These are phyloP conservation scores for Salticus scenicus DNA, from an alignment of 2,888 invertebrate species.

Conservation along the genomic window DNA sequence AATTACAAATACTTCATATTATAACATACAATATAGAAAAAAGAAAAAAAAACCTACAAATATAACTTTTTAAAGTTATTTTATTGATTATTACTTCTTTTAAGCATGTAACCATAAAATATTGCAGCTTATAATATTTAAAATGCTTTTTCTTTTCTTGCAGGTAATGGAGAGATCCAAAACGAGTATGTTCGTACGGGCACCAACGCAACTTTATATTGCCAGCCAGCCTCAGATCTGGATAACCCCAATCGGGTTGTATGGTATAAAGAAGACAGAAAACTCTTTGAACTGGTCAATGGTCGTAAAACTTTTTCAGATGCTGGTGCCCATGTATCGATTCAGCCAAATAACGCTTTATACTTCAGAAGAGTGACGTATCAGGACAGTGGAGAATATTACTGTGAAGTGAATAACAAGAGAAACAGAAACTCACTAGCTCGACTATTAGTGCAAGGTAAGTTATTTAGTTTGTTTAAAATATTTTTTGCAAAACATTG, in stretches of 20 bases:
- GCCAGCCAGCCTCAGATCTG: conserved; percentile 64
- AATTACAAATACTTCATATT: too few relatives aligned
- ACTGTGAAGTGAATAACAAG: conserved; percentile 70
- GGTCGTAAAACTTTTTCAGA: conserved; percentile 60
- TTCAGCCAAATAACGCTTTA: conserved; percentile 68
- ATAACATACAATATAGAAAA: too few relatives aligned
- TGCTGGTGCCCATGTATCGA: conserved; percentile 64
- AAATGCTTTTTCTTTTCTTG: not conserved
- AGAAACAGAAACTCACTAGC: conserved; percentile 57
- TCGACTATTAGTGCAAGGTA: conserved; percentile 71
- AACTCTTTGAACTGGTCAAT: conserved; percentile 66
- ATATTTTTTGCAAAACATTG: too few relatives aligned
- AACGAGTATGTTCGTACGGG: conserved; percentile 68
- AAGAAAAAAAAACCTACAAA: too few relatives aligned
- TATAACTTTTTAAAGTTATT: too few relatives aligned
- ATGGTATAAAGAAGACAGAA: conserved; percentile 72
- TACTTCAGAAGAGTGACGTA: conserved; percentile 65
- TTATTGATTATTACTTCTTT: too few relatives aligned
- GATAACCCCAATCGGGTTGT: conserved; percentile 68
- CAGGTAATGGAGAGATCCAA: conserved; percentile 69
- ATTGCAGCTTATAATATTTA: too few relatives aligned
- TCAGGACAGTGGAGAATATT: conserved; percentile 71
- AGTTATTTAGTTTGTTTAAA: conserved; percentile 16
- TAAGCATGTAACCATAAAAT: too few relatives aligned
- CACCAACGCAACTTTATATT: conserved; percentile 69